A percentile compares a stretch with the other conserved stretches of the same genome.
Evolutionary conservation across 2,888 invertebrate species (phyloP).

Genomic region (Nomada ruficornis): DNA sequence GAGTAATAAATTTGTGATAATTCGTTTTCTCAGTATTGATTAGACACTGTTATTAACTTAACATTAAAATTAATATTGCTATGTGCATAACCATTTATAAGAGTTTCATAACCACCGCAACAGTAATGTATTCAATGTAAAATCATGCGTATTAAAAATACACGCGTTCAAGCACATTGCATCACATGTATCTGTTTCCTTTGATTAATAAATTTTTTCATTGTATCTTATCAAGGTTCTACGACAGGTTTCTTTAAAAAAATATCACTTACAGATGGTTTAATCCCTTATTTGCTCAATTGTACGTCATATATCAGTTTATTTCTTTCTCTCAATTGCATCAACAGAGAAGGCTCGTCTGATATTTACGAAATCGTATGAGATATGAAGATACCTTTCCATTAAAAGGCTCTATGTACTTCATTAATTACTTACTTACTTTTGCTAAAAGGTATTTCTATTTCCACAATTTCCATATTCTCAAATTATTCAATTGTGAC

Average conservation of each 20-base stretch:
- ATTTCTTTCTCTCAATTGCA: constrained; percentile 23
- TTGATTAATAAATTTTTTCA: constrained; percentile 16
- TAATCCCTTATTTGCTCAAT: constrained; percentile 35
- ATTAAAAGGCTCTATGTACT: constrained; percentile 1
- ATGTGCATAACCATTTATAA: not conserved
- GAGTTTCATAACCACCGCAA: constrained; percentile 4
- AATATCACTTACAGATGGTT: constrained; percentile 6
- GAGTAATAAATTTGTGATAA: not conserved
- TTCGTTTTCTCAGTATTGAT: not conserved
- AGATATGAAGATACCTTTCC: constrained; percentile 15
- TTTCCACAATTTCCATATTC: not conserved
- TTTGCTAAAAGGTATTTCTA: not conserved
- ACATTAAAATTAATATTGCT: not conserved
- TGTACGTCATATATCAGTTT: constrained; percentile 27
- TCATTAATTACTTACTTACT: constrained; percentile 1
- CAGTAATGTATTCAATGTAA: not conserved
- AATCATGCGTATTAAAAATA: constrained; percentile 2
- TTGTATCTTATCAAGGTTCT: constrained; percentile 14
- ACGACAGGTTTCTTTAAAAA: constrained; percentile 15
- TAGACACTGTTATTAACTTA: not conserved
- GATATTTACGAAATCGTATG: constrained; percentile 35
- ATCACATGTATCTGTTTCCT: not conserved
- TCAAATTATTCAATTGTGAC: not conserved
- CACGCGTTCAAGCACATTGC: not conserved
- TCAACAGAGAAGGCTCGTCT: not conserved